Conservation (phyloP, 2,888 invertebrate genomes). For the Shargacucullia verbasci region DNA sequence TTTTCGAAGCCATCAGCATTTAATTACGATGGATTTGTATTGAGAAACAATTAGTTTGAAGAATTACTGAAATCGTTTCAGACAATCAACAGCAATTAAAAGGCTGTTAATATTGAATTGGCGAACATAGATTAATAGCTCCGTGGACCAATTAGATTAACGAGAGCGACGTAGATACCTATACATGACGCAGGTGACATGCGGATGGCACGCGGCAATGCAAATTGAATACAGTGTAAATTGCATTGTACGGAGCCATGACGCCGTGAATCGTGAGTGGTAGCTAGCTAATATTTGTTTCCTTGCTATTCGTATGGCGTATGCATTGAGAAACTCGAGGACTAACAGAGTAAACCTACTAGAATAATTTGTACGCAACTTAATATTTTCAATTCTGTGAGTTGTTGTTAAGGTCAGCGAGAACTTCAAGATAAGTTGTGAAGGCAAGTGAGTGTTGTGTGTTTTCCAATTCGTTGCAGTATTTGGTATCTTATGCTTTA, state of each 20-base stretch:
- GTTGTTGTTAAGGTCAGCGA: no score
- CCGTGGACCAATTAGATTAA: constrained; percentile 25
- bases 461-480: no score
- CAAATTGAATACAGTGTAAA: constrained; percentile 25
- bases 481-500: no score
- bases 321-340: background rate
- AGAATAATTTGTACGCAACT: no score
- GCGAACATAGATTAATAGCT: background rate
- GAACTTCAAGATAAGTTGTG: no score
- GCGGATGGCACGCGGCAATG: background rate
- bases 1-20: no score
- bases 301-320: background rate
- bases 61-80: no score
- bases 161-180: background rate
- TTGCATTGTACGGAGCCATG: constrained; percentile 1
- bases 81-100: no score
- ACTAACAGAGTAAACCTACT: background rate
- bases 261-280: background rate
- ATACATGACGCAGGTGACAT: constrained; percentile 6
- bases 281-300: no score
- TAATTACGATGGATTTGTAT: no score
- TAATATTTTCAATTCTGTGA: background rate
- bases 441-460: no score
- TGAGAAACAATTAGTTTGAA: no score
- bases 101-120: background rate